Percentiles rank a stretch among this genome's conserved stretches.
Evolutionary conservation across 2,888 invertebrate species (phyloP).

Genomic region (Lepidocyrtoides sp.): DNA sequence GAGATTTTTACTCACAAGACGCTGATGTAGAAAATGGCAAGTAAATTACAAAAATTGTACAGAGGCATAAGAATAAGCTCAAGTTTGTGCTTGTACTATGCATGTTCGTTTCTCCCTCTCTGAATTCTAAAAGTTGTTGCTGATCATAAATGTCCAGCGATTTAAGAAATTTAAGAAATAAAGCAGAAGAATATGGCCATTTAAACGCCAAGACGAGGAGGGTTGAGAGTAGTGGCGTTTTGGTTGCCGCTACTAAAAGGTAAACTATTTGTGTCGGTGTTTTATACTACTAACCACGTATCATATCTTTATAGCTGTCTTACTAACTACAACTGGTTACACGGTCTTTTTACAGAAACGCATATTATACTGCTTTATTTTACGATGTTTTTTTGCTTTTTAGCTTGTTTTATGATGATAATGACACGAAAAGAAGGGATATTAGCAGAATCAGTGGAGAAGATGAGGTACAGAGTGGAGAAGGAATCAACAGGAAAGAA

Average conservation of each 20-base stretch:
- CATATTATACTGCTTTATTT: conserved; percentile 7
- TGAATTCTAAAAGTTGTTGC: conserved; percentile 31
- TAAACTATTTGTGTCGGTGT: conserved; percentile 5
- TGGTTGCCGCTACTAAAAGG: neutral
- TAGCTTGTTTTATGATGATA: conserved; percentile 65
- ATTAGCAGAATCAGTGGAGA: neutral
- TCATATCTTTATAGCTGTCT: neutral
- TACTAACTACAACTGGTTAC: neutral
- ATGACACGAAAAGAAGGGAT: conserved; percentile 52
- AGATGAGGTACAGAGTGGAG: conserved; percentile 2
- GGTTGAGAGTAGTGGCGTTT: neutral
- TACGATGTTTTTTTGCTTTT: conserved; percentile 41
- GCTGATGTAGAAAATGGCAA: conserved; percentile 1
- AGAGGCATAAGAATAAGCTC: neutral
- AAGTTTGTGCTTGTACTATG: neutral
- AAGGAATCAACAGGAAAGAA: conserved; percentile 28
- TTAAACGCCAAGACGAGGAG: too few relatives aligned
- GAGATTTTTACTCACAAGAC: neutral
- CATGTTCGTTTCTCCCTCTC: conserved; percentile 19
- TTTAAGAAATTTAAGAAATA: conserved; percentile 46
- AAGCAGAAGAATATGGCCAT: conserved; percentile 36
- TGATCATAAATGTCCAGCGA: conserved; percentile 54
- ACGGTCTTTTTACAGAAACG: neutral
- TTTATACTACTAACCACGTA: neutral
- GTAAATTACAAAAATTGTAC: conserved; percentile 15